A percentile compares a stretch with the other conserved stretches of the same genome.
Conservation (phyloP, 1,140 invertebrate genomes). For the Drosophila pachea region DNA sequence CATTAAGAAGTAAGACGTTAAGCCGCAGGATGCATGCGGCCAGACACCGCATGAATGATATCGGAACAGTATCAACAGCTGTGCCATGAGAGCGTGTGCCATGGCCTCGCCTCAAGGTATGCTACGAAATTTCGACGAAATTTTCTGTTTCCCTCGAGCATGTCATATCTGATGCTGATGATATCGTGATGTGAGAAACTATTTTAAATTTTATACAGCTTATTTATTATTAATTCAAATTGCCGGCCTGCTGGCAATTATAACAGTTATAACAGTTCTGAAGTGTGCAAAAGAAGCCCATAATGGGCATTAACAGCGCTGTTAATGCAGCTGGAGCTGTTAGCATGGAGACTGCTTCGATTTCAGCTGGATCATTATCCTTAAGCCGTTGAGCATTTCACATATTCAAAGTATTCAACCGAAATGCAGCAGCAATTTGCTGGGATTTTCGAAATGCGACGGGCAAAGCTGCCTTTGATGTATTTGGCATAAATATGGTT, state of each 20-base stretch:
- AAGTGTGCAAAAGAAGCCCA: no score
- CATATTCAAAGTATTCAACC: background rate
- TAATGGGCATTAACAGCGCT: no score
- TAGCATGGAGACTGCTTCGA: background rate
- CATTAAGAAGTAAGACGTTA: background rate
- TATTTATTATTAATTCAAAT: background rate
- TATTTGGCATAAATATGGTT: background rate
- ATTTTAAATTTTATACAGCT: no score
- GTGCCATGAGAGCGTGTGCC: background rate
- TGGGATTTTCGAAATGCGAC: background rate
- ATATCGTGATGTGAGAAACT: no score
- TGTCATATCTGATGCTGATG: no score
- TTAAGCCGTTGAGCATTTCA: background rate
- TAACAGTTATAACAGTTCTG: no score
- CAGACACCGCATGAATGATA: background rate
- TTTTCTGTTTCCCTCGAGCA: background rate
- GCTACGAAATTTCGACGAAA: background rate
- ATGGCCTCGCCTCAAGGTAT: background rate
- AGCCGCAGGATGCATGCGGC: conserved; percentile 9
- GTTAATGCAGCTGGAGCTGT: no score
- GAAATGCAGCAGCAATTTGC: background rate
- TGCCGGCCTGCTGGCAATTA: no score
- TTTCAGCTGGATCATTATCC: background rate
- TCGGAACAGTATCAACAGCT: background rate
- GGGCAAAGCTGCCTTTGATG: background rate